These are phyloP conservation scores for Hirtodrosophila alboralis DNA, from an alignment of 2,888 invertebrate genomes.

Conservation along the genomic window DNA sequence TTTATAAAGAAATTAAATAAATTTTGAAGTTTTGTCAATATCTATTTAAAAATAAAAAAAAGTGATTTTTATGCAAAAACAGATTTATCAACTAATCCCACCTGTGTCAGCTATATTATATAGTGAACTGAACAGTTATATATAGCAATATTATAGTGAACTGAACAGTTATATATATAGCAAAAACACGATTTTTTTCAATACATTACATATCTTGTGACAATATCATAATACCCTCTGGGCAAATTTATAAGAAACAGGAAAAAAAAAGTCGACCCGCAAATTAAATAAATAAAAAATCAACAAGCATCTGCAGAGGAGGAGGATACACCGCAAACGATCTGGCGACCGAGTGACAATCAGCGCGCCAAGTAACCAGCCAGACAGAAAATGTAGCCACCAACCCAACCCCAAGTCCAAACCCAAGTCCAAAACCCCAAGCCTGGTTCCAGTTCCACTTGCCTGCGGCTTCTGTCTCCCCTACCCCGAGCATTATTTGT, in stretches of 20 bases:
- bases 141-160: too few species aligned
- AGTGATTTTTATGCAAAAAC: too few species aligned
- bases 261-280: constrained; percentile 52
- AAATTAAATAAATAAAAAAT: constrained; percentile 82
- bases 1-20: too few species aligned
- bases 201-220: too few species aligned
- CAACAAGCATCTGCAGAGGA: constrained; percentile 44
- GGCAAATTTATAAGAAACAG: constrained; percentile 15
- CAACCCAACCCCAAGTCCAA: constrained; percentile 20
- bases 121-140: too few species aligned
- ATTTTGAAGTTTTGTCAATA: too few species aligned
- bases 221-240: too few species aligned
- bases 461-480: constrained; percentile 13
- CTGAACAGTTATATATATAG: too few species aligned
- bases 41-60: too few species aligned
- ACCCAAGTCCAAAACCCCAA: constrained; percentile 12
- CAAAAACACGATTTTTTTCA: too few species aligned
- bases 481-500: constrained; percentile 77
- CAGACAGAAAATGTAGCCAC: constrained; percentile 36
- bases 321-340: constrained; percentile 11
- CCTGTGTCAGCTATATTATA: too few species aligned
- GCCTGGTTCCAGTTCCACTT: constrained; percentile 39
- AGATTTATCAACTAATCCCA: too few species aligned
- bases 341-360: constrained; percentile 51
- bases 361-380: constrained; percentile 41